Conservation (phyloP, 2,888 invertebrate genomes). For the Meliscaeva auricollis region DNA sequence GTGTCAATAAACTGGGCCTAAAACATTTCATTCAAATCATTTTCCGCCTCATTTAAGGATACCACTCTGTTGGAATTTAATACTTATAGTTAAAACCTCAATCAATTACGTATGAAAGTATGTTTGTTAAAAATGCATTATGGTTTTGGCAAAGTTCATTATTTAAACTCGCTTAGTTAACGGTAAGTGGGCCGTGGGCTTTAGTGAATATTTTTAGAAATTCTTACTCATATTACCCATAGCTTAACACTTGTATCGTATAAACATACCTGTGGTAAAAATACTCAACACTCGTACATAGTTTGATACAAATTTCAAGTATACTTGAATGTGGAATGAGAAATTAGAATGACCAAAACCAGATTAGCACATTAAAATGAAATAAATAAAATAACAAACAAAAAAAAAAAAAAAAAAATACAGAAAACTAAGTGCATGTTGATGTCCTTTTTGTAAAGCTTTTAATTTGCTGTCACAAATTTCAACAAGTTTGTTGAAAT, state of each 20-base stretch:
- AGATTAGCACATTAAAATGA: neutral
- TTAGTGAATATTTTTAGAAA: neutral
- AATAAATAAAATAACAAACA: neutral
- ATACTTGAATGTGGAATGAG: no score
- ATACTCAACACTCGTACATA: no score
- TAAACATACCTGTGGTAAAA: neutral
- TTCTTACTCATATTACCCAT: neutral
- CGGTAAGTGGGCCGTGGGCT: neutral
- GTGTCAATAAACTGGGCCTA: no score
- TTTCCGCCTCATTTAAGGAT: no score
- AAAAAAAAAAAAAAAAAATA: neutral
- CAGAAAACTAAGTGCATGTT: neutral
- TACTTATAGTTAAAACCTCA: no score
- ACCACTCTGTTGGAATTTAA: no score
- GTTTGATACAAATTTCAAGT: no score
- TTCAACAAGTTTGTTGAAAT: neutral
- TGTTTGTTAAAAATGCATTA: neutral
- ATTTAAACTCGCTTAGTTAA: neutral
- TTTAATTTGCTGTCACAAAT: neutral
- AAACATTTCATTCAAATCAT: no score
- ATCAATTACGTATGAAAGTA: no score
- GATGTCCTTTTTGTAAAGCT: neutral
- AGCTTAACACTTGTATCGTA: no score
- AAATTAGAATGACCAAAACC: neutral
- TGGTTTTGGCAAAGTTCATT: slow-evolving; percentile 2